Evolutionary conservation across 35 echinoderm and acorn worm genomes (phyloP).

Genomic region (Stichopus chloronotus): DNA sequence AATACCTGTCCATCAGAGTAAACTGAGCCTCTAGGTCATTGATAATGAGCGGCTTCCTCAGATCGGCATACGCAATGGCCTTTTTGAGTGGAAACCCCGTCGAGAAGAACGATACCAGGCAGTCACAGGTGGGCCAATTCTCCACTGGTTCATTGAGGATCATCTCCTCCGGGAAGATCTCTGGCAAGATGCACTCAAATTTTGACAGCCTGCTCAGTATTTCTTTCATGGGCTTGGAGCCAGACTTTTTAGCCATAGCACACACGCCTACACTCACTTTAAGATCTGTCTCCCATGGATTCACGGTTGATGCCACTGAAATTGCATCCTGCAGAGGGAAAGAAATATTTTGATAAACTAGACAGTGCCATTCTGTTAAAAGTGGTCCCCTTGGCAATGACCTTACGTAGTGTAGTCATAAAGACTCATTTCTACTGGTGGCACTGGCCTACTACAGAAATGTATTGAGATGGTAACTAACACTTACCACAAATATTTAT

Average conservation of each 20-base stretch:
- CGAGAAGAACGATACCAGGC: slow-evolving; percentile 94
- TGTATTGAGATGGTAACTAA: too few relatives aligned
- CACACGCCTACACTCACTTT: slow-evolving; percentile 86
- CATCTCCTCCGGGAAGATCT: slow-evolving; percentile 88
- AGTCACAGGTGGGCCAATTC: slow-evolving; percentile 89
- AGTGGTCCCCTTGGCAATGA: too few relatives aligned
- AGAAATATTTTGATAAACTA: too few relatives aligned
- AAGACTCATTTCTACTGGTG: too few relatives aligned
- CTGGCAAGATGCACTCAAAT: slow-evolving; percentile 82
- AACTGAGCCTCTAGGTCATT: slow-evolving; percentile 93
- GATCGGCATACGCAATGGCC: slow-evolving; percentile 88
- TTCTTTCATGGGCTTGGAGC: slow-evolving; percentile 95
- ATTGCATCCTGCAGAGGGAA: slow-evolving; percentile 2
- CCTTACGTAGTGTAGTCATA: too few relatives aligned
- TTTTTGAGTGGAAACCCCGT: slow-evolving; percentile 93
- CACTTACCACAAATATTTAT: too few relatives aligned
- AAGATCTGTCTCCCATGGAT: slow-evolving; percentile 67
- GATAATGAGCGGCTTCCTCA: slow-evolving; percentile 87
- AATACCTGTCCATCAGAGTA: slow-evolving; percentile 83
- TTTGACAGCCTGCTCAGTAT: slow-evolving; percentile 84
- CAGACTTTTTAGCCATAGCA: slow-evolving; percentile 95
- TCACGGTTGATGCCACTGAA: slow-evolving; percentile 41
- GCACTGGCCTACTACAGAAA: too few relatives aligned
- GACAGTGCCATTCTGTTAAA: too few relatives aligned
- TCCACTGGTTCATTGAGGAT: slow-evolving; percentile 95